Percentiles rank a stretch among this genome's conserved stretches.
Conservation (phyloP, 2,797 vertebrate species). For the Amblyraja radiata region DNA sequence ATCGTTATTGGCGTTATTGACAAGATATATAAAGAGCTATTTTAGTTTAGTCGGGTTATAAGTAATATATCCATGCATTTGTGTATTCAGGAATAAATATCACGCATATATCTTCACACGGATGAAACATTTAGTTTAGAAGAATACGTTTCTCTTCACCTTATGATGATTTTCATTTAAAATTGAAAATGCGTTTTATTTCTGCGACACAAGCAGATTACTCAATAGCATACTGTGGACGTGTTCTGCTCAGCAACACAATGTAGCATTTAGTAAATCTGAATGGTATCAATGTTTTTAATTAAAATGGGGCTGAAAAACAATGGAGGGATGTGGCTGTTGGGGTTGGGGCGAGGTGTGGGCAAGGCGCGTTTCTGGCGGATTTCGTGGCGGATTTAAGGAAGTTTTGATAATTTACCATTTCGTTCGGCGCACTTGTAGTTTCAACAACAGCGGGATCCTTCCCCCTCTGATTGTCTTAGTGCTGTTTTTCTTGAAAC, state of each 20-base stretch:
- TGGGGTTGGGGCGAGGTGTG: no score
- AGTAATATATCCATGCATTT: neutral
- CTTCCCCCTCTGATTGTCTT: constrained; percentile 83
- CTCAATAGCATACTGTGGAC: neutral
- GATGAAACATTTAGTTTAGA: neutral
- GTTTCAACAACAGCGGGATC: constrained; percentile 75
- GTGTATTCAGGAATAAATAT: neutral
- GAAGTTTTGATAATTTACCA: constrained; percentile 26
- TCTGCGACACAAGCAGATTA: neutral
- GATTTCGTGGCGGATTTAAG: neutral
- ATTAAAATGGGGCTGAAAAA: neutral
- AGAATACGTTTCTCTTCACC: neutral
- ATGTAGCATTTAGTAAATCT: neutral
- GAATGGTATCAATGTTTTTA: neutral
- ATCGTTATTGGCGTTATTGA: neutral
- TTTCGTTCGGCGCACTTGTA: constrained; percentile 67
- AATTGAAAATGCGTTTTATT: neutral
- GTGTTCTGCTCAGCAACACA: neutral
- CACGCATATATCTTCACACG: neutral
- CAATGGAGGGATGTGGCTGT: no score
- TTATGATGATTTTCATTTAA: neutral
- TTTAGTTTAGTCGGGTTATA: neutral
- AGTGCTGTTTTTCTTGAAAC: constrained; percentile 92
- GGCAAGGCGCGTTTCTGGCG: neutral
- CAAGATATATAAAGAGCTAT: neutral